These are phyloP conservation scores for Metallyticus violacea DNA, from an alignment of 2,888 invertebrate species.

Conservation along the genomic window DNA sequence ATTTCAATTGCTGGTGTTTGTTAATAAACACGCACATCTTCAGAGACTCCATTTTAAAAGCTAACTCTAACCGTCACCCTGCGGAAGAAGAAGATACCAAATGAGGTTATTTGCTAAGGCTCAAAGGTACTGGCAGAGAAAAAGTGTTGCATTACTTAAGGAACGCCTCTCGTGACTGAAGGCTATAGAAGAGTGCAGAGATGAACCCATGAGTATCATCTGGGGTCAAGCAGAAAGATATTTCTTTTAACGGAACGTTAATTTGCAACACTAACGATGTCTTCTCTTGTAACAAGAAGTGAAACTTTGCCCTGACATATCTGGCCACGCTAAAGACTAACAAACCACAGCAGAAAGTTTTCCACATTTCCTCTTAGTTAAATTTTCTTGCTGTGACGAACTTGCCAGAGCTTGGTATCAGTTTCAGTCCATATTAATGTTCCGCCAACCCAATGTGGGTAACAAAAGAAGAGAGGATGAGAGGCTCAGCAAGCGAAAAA, in stretches of 20 bases:
- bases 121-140: too few relatives aligned
- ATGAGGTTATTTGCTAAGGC: too few relatives aligned
- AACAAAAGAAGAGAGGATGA: not conserved
- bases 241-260: not conserved
- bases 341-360: not conserved
- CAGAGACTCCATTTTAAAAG: too few relatives aligned
- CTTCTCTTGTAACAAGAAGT: not conserved
- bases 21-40: too few relatives aligned
- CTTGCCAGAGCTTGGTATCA: not conserved
- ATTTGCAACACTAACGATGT: not conserved
- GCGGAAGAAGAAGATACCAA: too few relatives aligned
- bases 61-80: too few relatives aligned
- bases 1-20: too few relatives aligned
- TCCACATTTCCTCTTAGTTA: not conserved
- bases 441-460: not conserved
- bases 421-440: slow-evolving; percentile 8
- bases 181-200: too few relatives aligned
- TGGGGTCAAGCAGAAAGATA: not conserved
- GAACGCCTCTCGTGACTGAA: too few relatives aligned
- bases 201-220: too few relatives aligned
- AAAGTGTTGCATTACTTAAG: too few relatives aligned
- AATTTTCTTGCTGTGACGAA: not conserved
- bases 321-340: not conserved
- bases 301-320: not conserved
- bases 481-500: not conserved